Base-by-base conservation (phyloP, 2,888 invertebrate genomes). In the Cecidostiba fungosa region DNA sequence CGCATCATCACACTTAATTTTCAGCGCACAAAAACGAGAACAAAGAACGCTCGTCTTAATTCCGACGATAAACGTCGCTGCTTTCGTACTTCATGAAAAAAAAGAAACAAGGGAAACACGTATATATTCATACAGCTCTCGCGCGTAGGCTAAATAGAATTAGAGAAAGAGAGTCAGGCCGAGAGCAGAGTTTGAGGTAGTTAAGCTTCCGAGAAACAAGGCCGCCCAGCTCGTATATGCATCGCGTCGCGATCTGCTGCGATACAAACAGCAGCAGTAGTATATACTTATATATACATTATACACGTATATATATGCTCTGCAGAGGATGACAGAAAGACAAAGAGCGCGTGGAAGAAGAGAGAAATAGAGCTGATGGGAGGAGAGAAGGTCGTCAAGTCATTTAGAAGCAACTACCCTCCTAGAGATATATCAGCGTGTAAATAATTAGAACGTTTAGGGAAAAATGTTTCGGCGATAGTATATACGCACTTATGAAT, bases 191-290 rank as follows among this genome's bases (percentile, higher is more conserved):
- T 86, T 82, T 84, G 84, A 87, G 88, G 87, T 86, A 86, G 88
- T 88, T 88, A 86, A 88, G 89, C 88, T 88, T 85, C 86, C 86
- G 84, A 88, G 89, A 89, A 89, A 77, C 79, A 59, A 59, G 88
- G 82, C 87, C 85, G 83, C 85, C 87, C 88, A 88, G 77, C 82
- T 85, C 66, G 87, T 66, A 32, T 47, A 19, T 36, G 50, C 36
- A 43, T 10, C 32, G 23, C 62, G 66, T 10, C 36, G 26, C 82
- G 69, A 83, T 82, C 82, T 66, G 23, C n/a, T 36, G 80, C 77
- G 77, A 79, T 76, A 80, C 29, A 39, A 54, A 6, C 54, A 54
- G 54, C 54, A 54, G 69, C 84, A 59, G 84, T 74, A 86, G 82
- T 86, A 78, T 70, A 81, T 77, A 72, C 74, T 8, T 54, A n/a